Evolutionary conservation across 2,113 vertebrate species (phyloP), one percentile per base, ranked within the genome.

Genomic region (Lampris megalopsis): DNA sequence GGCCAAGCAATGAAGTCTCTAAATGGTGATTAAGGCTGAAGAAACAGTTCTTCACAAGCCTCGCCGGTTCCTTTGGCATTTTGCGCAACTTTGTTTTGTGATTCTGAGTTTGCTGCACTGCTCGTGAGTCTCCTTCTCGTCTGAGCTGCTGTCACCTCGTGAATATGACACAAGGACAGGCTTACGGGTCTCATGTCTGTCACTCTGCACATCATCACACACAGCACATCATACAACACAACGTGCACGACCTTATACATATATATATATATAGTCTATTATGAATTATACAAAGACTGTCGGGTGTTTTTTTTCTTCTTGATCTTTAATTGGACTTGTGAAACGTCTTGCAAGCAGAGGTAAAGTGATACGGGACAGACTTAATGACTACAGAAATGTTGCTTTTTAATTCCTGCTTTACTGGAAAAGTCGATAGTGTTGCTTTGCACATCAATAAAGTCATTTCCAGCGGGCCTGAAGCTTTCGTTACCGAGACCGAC

Each of bases 381-480:
- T 77, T 82, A 68, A 80, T 81, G 80, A 79, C 82, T 50, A 50
- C 52, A 71, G 72, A 90, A 85, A 82, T 62, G 64, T 63, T 58
- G 63, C 77, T 74, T 88, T 69, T 90, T 80, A 83, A 90, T 89
- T 82, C 79, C 73, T 77, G 57, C 79, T 62, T 91, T 91, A 88
- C 87, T 87, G 91, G 89, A 93, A 93, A 89, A 91, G 88, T 92
- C 92, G 80, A 93, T 92, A 90, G 83, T 77, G 87, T 85, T 83
- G 76, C 87, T 78, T 63, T 47, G 63, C 88, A 88, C 83, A 80
- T 92, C 91, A 87, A 94, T 93, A 93, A 76, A 83, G 79, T 74
- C 88, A 86, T 91, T 89, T 92, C 90, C 87, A 89, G 83, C 72
- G 43, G 63, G 87, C 74, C 78, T 38, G 83, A 88, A 83, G 89